Base-by-base conservation (phyloP, 2,113 vertebrate genomes). In the Elephantulus edwardii region DNA sequence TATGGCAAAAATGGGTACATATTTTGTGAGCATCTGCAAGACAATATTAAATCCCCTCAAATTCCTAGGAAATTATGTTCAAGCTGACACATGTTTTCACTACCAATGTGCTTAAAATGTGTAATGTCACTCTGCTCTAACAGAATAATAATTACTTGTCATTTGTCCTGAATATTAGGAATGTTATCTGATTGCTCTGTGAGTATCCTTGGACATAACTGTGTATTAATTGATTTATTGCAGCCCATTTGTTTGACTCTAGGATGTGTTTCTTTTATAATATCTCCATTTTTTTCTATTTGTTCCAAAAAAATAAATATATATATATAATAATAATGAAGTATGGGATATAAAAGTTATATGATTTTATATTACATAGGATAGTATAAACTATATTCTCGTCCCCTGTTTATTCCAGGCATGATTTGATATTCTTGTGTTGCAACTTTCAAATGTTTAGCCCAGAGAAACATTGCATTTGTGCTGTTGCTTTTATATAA, bases 1-100 rank as follows among this genome's bases (percentile, higher is more conserved):
- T 92, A 87, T 96, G 93, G 81, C 84, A 89, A 91, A 96, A 95
- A 95, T 92, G 94, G 82, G 74, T 93, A 68, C 84, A 90, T 91
- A 95, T 94, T 96, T 94, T 92, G 78, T 88, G 77, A 95, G 75
- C 96, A 95, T 96, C 95, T 95, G 91, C 82, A 95, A 93, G 17
- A 44, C 81, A 91, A 72, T 89, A 89, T 95, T 95, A 93, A 94
- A 95, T 96, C 90, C 6, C 40, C 40, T 93, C 17, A 60, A 35
- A 95, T 89, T 91, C 81, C 52, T 82, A 92, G 82, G 89, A 92
- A 92, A 95, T 95, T 85, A 93, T 83, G 44, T 68, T 96, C 84
- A 93, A 79, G 78, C 78, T 93, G 89, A 93, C 86, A 94, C 76
- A 93, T 92, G 56, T 91, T 96, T 95, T 92, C 82, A 95, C 56